Base-by-base conservation (phyloP, 2,888 invertebrate species). In the Apamea epomidion region DNA sequence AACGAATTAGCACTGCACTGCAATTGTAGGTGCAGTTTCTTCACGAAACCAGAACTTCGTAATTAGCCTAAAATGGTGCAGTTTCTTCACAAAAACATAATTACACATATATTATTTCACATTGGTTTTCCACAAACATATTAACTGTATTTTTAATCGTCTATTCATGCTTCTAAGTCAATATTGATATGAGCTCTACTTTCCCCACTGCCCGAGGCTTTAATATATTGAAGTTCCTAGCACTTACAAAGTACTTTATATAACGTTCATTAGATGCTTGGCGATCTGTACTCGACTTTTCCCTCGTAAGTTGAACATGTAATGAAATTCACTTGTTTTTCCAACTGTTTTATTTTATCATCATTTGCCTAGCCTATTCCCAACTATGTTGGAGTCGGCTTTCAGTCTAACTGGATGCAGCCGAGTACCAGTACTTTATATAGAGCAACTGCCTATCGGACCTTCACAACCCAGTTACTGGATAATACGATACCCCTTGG, bases 171-270 rank as follows among this genome's bases (percentile, higher is more conserved):
- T 73, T 69, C 21, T 48, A 48, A 76, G 82, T 81, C 65, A 83
- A 86, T 73, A 51, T 51, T 45, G 65, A 73, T 75, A 69, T 37
- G 37, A 70, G 29, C 45, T 67, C 62, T 45, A 62, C 29, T 58
- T 67, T 70, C 32, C 48, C 37, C 74, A 60, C 37, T 32, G 65
- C 64, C 45, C 10, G 37, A 69, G 76, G 70, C 51, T 54, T 74
- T 81, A 70, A 71, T 86, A 74, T 86, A 70, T 73, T 54, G 54
- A 73, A 70, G 62, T 85, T 85, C 25, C 45, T 81, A 58, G 72
- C 16, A 72, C 62, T 32, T 45, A 58, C 42, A 76, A 65, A 81
- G 18, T 74, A 65, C 14, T 68, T 69, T 51, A 51, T 45, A 10
- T 45, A 48, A 65, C 25, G 25, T 81, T 45, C 54, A 58, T 81